Base-by-base conservation (phyloP, 2,888 invertebrate genomes). In the Eupithecia dodoneata region DNA sequence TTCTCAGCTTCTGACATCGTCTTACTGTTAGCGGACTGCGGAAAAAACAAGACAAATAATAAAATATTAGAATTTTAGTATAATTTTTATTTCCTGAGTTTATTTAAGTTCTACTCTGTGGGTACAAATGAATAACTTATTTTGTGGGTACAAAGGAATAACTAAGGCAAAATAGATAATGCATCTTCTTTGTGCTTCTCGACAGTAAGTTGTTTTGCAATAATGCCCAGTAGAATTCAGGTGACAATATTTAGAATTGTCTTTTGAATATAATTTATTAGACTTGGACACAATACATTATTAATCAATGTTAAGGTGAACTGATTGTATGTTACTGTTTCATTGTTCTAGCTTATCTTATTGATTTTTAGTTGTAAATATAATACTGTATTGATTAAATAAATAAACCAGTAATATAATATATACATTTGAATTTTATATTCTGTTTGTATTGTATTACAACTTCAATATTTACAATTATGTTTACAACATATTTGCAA, bases 281-380 rank as follows among this genome's bases (percentile, higher is more conserved):
- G 42, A 3, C 44, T 72, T n/a, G 30, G 45, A 45, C 47, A 65
- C 52, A 70, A 66, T 77, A 75, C 18, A 66, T 47, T 72, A 70
- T 70, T 65, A 73, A 78, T 78, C 77, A 78, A 73, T 73, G 77
- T 73, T 72, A 75, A 75, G 75, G 74, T 75, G 72, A 77, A 71
- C 70, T 71, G 49, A 47, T 47, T 45, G n/a, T 67, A 47, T 45
- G n/a, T 67, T 18, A 42, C 15, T 59, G 18, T 59, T 18, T 59
- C 9, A 59, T 18, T 59, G 59, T 18, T 59, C 10, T 18, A 3
- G 18, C 18, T 59, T 59, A 30, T 18, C 4, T 59, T 18, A 30
- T 59, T 59, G 30, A 9, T 59, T 7, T 7, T 55, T 4, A 0
- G 6, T 52, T n/a, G n/a, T 55, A 5, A 52, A 52, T 49, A 49